Conservation (phyloP, 2,888 invertebrate species). For the Nephrocerus scutellatus region DNA sequence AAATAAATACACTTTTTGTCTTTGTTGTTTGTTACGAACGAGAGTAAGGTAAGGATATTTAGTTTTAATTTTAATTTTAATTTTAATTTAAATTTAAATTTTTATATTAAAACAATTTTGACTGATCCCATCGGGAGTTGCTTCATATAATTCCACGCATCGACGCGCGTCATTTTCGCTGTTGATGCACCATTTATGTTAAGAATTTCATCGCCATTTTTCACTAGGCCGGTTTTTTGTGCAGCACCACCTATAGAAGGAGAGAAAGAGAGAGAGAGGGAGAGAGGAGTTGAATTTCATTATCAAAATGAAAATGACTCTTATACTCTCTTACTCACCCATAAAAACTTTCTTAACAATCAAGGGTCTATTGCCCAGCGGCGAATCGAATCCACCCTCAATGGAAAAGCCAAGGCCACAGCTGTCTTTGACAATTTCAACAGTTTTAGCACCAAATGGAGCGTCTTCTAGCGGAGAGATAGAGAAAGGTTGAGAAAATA, state of each 20-base stretch:
- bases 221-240: conserved; percentile 74
- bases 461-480: too few relatives aligned
- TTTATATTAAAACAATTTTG: conserved; percentile 43
- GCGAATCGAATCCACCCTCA: conserved; percentile 88
- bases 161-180: conserved; percentile 79
- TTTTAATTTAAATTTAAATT: conserved; percentile 5
- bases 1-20: conserved; percentile 4
- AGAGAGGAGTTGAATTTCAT: background rate
- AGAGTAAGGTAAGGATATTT: conserved; percentile 20
- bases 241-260: conserved; percentile 70
- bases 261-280: background rate
- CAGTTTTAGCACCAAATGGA: conserved; percentile 26
- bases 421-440: conserved; percentile 58
- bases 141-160: conserved; percentile 91
- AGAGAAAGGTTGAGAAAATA: too few relatives aligned
- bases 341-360: conserved; percentile 89
- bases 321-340: conserved; percentile 53
- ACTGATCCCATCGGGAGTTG: conserved; percentile 80
- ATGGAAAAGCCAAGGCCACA: conserved; percentile 90
- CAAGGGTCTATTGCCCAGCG: conserved; percentile 80
- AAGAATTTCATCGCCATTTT: conserved; percentile 80
- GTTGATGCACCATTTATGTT: conserved; percentile 76
- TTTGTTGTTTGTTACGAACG: conserved; percentile 1
- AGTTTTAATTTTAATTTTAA: conserved; percentile 7
- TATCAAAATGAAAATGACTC: conserved; percentile 2